Evolutionary conservation across 1,140 invertebrate genomes (phyloP).

Genomic region (Lepidurus couesii): DNA sequence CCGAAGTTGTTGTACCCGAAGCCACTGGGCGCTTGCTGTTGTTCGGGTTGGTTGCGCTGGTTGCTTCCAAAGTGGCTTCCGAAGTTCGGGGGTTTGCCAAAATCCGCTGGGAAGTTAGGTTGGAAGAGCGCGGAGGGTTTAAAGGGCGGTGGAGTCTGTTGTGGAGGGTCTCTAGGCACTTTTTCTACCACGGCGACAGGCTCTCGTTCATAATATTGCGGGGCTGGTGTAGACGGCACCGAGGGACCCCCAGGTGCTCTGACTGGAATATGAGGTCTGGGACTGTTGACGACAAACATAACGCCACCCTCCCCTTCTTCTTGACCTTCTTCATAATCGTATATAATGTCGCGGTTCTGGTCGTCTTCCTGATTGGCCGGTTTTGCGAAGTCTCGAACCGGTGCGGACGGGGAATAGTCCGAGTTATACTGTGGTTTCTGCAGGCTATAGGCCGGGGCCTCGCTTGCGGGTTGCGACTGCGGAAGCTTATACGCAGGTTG

Average conservation of each 20-base stretch:
- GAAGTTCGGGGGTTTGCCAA: neutral
- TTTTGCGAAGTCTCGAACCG: neutral
- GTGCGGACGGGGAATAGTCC: neutral
- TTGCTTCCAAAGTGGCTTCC: neutral
- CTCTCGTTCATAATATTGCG: neutral
- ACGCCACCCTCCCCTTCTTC: conserved; percentile 32
- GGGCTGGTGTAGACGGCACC: neutral
- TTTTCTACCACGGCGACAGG: neutral
- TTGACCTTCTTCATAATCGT: conserved; percentile 35
- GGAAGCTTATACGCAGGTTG: neutral
- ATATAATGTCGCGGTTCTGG: conserved; percentile 33
- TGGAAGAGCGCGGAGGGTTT: conserved; percentile 16
- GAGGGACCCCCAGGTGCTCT: neutral
- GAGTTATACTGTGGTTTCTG: conserved; percentile 8
- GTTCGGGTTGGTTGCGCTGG: conserved; percentile 23
- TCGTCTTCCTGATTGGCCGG: neutral
- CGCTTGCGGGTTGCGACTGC: neutral
- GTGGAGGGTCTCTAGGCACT: neutral
- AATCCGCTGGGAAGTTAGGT: conserved; percentile 22
- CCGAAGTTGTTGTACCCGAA: neutral
- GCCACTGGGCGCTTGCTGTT: neutral
- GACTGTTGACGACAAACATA: conserved; percentile 28
- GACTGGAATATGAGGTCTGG: neutral
- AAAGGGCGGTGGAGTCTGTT: conserved; percentile 20
- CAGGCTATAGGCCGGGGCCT: neutral